Evolutionary conservation across 2,888 invertebrate genomes (phyloP).

Genomic region (Aleiodes leptofemur): DNA sequence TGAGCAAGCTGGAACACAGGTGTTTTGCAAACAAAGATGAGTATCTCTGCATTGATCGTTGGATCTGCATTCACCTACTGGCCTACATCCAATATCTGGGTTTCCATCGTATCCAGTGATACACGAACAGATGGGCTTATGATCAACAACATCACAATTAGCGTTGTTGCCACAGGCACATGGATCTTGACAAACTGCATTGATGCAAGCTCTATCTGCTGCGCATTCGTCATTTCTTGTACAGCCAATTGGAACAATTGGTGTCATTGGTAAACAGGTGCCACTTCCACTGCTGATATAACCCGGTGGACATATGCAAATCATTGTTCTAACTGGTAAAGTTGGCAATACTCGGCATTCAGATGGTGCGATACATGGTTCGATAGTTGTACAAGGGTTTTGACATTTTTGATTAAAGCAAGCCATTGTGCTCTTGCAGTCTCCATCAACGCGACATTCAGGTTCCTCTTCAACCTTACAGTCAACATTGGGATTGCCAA

Average conservation of each 20-base stretch:
- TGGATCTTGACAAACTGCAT: slow-evolving; percentile 87
- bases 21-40: slow-evolving; percentile 88
- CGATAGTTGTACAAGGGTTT: slow-evolving; percentile 86
- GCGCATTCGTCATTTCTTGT: slow-evolving; percentile 87
- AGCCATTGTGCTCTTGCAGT: slow-evolving; percentile 87
- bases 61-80: slow-evolving; percentile 81
- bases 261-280: slow-evolving; percentile 85
- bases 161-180: slow-evolving; percentile 92
- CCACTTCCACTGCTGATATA: slow-evolving; percentile 90
- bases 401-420: slow-evolving; percentile 90
- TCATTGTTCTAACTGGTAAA: slow-evolving; percentile 90
- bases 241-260: slow-evolving; percentile 82
- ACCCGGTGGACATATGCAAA: slow-evolving; percentile 92
- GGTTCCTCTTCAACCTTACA: slow-evolving; percentile 85
- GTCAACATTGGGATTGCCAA: slow-evolving; percentile 89
- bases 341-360: slow-evolving; percentile 89
- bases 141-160: slow-evolving; percentile 88
- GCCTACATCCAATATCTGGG: slow-evolving; percentile 86
- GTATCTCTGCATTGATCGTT: slow-evolving; percentile 88
- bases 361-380: slow-evolving; percentile 88
- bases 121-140: slow-evolving; percentile 92
- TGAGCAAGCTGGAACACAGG: slow-evolving; percentile 87
- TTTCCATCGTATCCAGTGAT: slow-evolving; percentile 89
- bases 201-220: slow-evolving; percentile 86
- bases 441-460: slow-evolving; percentile 88